Conservation (phyloP, 1,140 invertebrate species). For the Solenopsis fugax region DNA sequence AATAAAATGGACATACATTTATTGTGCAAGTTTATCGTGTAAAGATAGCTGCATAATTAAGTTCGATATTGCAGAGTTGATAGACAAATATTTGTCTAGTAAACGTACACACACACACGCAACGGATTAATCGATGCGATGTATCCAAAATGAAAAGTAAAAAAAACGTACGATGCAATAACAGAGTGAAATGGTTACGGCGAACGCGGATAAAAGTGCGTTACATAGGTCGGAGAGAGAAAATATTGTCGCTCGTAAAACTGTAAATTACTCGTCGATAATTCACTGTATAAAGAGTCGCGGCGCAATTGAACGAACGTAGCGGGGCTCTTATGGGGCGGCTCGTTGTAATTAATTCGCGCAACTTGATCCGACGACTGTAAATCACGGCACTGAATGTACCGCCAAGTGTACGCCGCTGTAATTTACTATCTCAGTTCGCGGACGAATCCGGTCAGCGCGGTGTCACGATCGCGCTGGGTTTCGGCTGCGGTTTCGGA, state of each 20-base stretch:
- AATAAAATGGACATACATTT: not conserved
- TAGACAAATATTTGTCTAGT: constrained; percentile 5
- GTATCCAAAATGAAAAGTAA: constrained; percentile 5
- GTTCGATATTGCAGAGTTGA: not conserved
- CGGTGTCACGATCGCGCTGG: constrained; percentile 47
- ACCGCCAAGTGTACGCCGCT: constrained; percentile 11
- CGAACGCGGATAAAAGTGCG: not conserved
- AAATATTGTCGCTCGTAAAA: constrained; percentile 5
- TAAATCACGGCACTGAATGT: constrained; percentile 40
- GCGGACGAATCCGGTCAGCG: constrained; percentile 48
- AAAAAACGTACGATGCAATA: not conserved
- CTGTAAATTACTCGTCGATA: constrained; percentile 3
- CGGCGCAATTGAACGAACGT: not conserved
- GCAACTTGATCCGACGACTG: constrained; percentile 12
- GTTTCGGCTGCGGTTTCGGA: constrained; percentile 72
- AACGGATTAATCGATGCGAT: not conserved
- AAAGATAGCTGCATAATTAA: constrained; percentile 20
- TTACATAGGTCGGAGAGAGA: not conserved
- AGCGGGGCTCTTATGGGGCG: not conserved
- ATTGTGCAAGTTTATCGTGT: too few relatives aligned
- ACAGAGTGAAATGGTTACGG: not conserved
- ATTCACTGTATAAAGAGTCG: not conserved
- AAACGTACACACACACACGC: not conserved
- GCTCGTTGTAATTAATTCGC: constrained; percentile 43
- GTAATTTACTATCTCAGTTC: constrained; percentile 46